A percentile compares a stretch with the other conserved stretches of the same genome.
phyloP scores from a whole-genome alignment of 2,888 invertebrate species.

The Drosophila prolongata region DNA sequence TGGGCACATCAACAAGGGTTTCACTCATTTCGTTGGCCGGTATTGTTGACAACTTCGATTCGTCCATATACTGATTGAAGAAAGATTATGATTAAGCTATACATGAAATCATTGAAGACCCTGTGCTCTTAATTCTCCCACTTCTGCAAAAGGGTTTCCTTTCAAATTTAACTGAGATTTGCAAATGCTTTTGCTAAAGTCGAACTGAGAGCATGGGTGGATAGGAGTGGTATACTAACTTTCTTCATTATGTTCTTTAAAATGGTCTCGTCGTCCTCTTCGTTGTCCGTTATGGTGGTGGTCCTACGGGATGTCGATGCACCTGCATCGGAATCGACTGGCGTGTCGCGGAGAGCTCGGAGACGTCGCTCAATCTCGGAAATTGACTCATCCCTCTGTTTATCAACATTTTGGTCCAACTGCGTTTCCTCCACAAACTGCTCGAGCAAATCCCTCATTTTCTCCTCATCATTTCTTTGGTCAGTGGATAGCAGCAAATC shows the following conservation, averaged over 20 bases:
- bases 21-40: conserved; percentile 84
- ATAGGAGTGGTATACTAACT: conserved; percentile 48
- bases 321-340: conserved; percentile 53
- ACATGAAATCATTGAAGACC: too few relatives aligned
- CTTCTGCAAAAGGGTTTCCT: too few relatives aligned
- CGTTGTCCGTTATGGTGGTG: conserved; percentile 78
- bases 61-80: conserved; percentile 84
- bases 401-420: conserved; percentile 86
- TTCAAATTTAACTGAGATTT: too few relatives aligned
- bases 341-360: conserved; percentile 85
- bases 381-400: conserved; percentile 84
- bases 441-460: conserved; percentile 89
- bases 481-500: conserved; percentile 85
- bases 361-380: conserved; percentile 86
- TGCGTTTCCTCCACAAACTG: conserved; percentile 86
- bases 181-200: too few relatives aligned
- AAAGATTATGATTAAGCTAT: neutral
- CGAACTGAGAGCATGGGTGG: neutral
- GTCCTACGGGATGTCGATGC: conserved; percentile 55
- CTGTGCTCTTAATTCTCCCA: too few relatives aligned
- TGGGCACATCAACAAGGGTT: conserved; percentile 56
- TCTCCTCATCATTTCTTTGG: conserved; percentile 88
- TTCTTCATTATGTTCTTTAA: conserved; percentile 82
- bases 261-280: conserved; percentile 81
- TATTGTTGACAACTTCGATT: conserved; percentile 85